These are phyloP conservation scores for Cheilosia grossa DNA, from an alignment of 2,888 invertebrate genomes.

Conservation along the genomic window DNA sequence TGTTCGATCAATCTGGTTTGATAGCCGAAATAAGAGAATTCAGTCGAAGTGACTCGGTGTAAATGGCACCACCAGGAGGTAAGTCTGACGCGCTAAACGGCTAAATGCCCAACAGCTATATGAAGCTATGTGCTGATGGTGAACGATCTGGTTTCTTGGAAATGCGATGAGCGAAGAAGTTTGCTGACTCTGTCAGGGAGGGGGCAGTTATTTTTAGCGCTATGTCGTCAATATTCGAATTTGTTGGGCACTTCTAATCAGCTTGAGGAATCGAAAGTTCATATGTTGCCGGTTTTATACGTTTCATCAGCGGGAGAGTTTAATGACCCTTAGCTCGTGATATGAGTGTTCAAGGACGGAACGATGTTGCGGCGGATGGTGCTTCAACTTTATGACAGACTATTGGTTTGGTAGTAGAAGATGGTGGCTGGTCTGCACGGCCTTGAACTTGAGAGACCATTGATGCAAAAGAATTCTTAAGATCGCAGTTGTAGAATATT, in stretches of 20 bases:
- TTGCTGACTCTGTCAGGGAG: slow-evolving; percentile 13
- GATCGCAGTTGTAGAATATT: too few relatives aligned
- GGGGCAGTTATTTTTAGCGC: slow-evolving; percentile 23
- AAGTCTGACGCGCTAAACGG: slow-evolving; percentile 2
- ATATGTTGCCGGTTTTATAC: slow-evolving; percentile 12
- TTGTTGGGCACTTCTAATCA: slow-evolving; percentile 30
- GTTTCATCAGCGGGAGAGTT: slow-evolving; percentile 13
- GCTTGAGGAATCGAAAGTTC: slow-evolving; percentile 7
- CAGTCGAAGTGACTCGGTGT: slow-evolving; percentile 36
- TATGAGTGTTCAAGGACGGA: slow-evolving; percentile 29
- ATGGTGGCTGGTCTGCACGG: too few relatives aligned
- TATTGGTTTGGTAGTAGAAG: too few relatives aligned
- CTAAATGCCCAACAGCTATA: slow-evolving; percentile 14
- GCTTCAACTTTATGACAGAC: neutral
- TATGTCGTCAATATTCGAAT: slow-evolving; percentile 34
- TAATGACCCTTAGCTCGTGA: slow-evolving; percentile 20
- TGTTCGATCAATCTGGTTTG: slow-evolving; percentile 49
- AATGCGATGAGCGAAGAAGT: slow-evolving; percentile 24
- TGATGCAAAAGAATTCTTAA: too few relatives aligned
- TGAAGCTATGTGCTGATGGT: neutral
- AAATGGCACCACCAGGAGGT: slow-evolving; percentile 57
- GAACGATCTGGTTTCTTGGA: slow-evolving; percentile 17
- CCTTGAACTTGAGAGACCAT: too few relatives aligned
- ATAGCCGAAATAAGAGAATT: slow-evolving; percentile 35
- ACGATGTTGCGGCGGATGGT: neutral